A percentile compares a stretch with the other conserved stretches of the same genome.
These are phyloP conservation scores for Cololabis saira DNA, from an alignment of 2,113 vertebrate genomes.

Conservation along the genomic window DNA sequence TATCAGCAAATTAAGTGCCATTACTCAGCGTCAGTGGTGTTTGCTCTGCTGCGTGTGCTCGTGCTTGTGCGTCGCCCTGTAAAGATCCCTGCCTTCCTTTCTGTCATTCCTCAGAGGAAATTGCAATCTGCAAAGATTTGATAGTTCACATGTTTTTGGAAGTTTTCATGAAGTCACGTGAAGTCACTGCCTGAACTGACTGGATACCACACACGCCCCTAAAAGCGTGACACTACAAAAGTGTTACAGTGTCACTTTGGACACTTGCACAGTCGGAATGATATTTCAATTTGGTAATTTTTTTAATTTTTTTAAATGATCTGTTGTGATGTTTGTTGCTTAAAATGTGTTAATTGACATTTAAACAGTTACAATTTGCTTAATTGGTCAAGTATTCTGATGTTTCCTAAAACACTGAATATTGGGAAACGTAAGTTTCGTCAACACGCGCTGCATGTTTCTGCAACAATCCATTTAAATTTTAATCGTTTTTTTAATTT, in stretches of 20 bases:
- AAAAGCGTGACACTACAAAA: neutral
- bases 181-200: neutral
- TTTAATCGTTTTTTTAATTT: too few relatives aligned
- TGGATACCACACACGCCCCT: neutral
- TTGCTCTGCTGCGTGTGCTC: slow-evolving; percentile 14
- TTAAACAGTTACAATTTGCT: too few relatives aligned
- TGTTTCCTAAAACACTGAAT: too few relatives aligned
- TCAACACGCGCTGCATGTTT: too few relatives aligned
- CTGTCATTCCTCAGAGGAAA: slow-evolving; percentile 15
- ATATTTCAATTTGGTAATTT: too few relatives aligned
- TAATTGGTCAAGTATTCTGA: too few relatives aligned
- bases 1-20: slow-evolving; percentile 18
- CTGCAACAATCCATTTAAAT: too few relatives aligned
- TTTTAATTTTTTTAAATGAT: too few relatives aligned
- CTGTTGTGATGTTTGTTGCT: too few relatives aligned
- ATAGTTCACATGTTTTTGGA: slow-evolving; percentile 8
- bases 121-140: slow-evolving; percentile 12
- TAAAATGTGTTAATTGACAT: too few relatives aligned
- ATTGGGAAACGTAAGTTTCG: too few relatives aligned
- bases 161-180: neutral
- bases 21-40: slow-evolving; percentile 7
- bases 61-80: slow-evolving; percentile 22
- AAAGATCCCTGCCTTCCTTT: slow-evolving; percentile 34
- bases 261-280: too few relatives aligned
- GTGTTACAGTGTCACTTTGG: neutral